phyloP scores from a whole-genome alignment of 2,797 vertebrate genomes.

The Gymnoscopelus braueri region DNA sequence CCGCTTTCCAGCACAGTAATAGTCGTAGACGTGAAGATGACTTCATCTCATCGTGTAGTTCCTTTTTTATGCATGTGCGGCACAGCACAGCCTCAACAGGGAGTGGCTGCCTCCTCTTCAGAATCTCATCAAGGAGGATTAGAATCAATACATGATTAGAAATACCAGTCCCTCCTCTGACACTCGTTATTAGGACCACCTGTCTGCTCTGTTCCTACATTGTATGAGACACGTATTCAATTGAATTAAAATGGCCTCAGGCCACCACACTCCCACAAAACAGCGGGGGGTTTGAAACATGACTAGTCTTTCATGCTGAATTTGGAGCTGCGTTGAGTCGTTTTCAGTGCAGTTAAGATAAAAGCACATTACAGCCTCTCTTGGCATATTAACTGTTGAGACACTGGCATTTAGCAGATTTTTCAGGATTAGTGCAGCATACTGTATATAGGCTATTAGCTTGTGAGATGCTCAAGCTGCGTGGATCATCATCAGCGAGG shows the following conservation, averaged over 20 bases:
- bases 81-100: conserved; percentile 37
- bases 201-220: conserved; percentile 44
- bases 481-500: not conserved
- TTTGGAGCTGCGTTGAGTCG: conserved; percentile 12
- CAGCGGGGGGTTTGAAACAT: conserved; percentile 23
- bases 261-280: conserved; percentile 44
- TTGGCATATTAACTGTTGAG: not conserved
- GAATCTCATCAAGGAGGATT: conserved; percentile 48
- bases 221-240: conserved; percentile 47
- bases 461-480: conserved; percentile 12
- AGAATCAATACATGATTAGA: conserved; percentile 40
- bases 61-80: no score
- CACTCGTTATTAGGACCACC: conserved; percentile 55
- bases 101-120: conserved; percentile 52
- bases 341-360: not conserved
- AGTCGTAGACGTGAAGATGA: no score
- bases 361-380: not conserved
- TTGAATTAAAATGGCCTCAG: conserved; percentile 59
- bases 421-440: conserved; percentile 16
- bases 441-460: conserved; percentile 4
- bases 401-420: conserved; percentile 1
- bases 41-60: no score
- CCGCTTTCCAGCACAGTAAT: no score
- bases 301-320: conserved; percentile 24
- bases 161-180: conserved; percentile 23